phyloP scores from a whole-genome alignment of 1,140 invertebrate genomes.

The Sinonovacula constricta region DNA sequence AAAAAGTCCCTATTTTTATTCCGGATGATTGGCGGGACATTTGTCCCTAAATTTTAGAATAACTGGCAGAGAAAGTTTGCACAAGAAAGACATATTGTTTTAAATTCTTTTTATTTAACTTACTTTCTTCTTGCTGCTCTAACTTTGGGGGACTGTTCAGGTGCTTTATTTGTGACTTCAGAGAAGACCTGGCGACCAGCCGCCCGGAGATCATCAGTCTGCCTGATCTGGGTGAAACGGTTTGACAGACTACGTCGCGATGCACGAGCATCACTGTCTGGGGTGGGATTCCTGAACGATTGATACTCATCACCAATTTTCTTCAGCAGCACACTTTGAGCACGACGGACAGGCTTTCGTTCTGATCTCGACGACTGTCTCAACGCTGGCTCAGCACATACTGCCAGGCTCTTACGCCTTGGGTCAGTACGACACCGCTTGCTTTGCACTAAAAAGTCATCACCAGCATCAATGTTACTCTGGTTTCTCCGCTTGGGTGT shows the following conservation, averaged over 20 bases:
- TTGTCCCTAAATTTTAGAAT: too few relatives aligned
- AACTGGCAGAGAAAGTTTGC: too few relatives aligned
- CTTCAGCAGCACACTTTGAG: slow-evolving; percentile 54
- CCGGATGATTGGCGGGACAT: too few relatives aligned
- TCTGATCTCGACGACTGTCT: slow-evolving; percentile 36
- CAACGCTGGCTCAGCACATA: slow-evolving; percentile 13
- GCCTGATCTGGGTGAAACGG: slow-evolving; percentile 23
- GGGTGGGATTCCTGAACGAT: slow-evolving; percentile 60
- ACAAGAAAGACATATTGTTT: too few relatives aligned
- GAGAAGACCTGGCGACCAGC: slow-evolving; percentile 11
- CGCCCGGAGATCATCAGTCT: background rate
- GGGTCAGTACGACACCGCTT: slow-evolving; percentile 59
- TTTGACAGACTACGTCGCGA: slow-evolving; percentile 45
- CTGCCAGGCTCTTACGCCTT: slow-evolving; percentile 45
- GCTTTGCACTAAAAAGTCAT: background rate
- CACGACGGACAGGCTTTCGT: slow-evolving; percentile 47
- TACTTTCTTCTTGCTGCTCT: slow-evolving; percentile 25
- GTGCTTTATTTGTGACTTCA: slow-evolving; percentile 39
- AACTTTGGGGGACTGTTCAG: slow-evolving; percentile 14
- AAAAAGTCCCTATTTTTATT: too few relatives aligned
- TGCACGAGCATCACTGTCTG: slow-evolving; percentile 46
- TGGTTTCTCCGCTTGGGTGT: too few relatives aligned
- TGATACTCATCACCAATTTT: slow-evolving; percentile 54
- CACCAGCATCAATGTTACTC: background rate
- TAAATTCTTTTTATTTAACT: too few relatives aligned